These are phyloP conservation scores for Lottia gigantea DNA, from an alignment of 2,888 invertebrate genomes.

Conservation along the genomic window DNA sequence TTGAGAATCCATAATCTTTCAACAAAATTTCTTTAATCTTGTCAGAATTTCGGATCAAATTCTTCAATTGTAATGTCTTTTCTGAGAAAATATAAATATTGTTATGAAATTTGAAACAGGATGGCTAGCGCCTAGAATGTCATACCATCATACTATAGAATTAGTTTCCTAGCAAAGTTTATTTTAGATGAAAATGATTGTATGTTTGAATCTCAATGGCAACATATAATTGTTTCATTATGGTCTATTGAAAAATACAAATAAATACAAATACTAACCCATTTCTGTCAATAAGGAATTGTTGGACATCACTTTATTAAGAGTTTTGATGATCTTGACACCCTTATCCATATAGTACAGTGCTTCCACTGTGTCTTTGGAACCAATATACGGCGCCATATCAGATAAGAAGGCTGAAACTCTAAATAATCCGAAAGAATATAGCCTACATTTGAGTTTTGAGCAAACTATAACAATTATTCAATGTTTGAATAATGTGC, in stretches of 20 bases:
- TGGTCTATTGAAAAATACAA: too few relatives aligned
- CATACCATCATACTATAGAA: too few relatives aligned
- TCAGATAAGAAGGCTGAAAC: slow-evolving; percentile 32
- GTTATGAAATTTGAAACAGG: too few relatives aligned
- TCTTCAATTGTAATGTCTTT: slow-evolving; percentile 36
- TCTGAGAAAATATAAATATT: slow-evolving; percentile 33
- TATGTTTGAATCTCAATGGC: too few relatives aligned
- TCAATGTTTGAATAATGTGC: too few relatives aligned
- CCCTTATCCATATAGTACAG: slow-evolving; percentile 33
- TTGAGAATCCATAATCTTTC: slow-evolving; percentile 37
- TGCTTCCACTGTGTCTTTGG: slow-evolving; percentile 27
- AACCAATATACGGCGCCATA: slow-evolving; percentile 35
- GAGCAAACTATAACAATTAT: too few relatives aligned
- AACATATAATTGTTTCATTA: too few relatives aligned
- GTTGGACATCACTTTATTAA: slow-evolving; percentile 23
- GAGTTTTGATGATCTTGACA: slow-evolving; percentile 22
- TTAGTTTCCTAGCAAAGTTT: too few relatives aligned
- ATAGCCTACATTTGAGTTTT: background rate
- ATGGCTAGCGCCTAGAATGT: too few relatives aligned
- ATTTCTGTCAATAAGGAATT: slow-evolving; percentile 13
- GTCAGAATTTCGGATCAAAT: slow-evolving; percentile 47
- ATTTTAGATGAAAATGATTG: too few relatives aligned
- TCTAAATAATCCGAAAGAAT: slow-evolving; percentile 24
- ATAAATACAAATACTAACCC: slow-evolving; percentile 23
- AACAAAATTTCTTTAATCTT: slow-evolving; percentile 42